These are phyloP conservation scores for Rhinoptilus africanus DNA, from an alignment of 2,113 vertebrate genomes.

Conservation along the genomic window DNA sequence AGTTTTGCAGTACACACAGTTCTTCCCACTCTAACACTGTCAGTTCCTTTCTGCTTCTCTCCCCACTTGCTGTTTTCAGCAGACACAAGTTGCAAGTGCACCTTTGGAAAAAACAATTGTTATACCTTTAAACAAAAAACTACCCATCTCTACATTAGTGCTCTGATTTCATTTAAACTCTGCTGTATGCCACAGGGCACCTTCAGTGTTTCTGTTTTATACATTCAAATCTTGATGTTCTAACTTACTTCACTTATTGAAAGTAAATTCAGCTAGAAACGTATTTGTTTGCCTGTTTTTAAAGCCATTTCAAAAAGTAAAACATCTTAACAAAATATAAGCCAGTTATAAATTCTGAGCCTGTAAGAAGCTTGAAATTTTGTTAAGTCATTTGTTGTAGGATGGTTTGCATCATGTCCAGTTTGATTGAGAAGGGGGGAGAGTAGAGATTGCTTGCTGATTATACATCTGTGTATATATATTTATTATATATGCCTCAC, in stretches of 20 bases:
- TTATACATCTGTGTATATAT: neutral
- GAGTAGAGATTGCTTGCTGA: neutral
- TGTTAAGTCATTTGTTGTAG: neutral
- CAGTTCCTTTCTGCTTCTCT: neutral
- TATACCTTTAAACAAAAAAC: neutral
- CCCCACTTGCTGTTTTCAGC: neutral
- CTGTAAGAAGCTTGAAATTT: neutral
- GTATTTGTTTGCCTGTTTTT: neutral
- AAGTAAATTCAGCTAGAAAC: neutral
- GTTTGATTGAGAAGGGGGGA: neutral
- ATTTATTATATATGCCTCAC: neutral
- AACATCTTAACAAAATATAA: neutral
- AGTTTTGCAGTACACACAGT: no score
- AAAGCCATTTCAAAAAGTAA: neutral
- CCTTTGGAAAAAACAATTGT: neutral
- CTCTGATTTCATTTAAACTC: neutral
- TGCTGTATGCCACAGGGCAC: neutral
- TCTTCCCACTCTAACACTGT: rapidly evolving
- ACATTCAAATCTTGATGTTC: neutral
- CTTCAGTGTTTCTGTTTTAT: neutral
- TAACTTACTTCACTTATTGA: neutral
- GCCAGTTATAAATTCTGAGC: neutral
- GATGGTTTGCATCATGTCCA: neutral
- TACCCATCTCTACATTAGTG: neutral
- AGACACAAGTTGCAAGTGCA: neutral